Evolutionary conservation across 1,140 invertebrate species (phyloP).

Genomic region (Oncopeltus fasciatus): DNA sequence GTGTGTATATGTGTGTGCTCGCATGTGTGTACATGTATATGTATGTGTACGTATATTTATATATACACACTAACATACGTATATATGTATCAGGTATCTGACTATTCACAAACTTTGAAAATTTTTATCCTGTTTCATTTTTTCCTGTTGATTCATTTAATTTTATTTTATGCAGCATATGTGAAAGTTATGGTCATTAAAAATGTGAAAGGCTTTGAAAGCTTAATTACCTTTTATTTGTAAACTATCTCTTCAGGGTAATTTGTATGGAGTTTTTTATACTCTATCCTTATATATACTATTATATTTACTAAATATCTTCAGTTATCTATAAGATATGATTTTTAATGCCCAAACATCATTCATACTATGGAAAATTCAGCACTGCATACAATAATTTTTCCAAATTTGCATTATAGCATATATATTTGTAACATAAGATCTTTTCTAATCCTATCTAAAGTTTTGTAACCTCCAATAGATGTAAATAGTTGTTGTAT

Average conservation of each 20-base stretch:
- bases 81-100: background rate
- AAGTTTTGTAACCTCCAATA: conserved; percentile 17
- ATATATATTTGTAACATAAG: conserved; percentile 17
- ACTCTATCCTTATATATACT: conserved; percentile 10
- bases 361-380: background rate
- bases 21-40: background rate
- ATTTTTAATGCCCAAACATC: background rate
- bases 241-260: conserved; percentile 17
- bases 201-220: conserved; percentile 2
- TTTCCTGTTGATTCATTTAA: conserved; percentile 5
- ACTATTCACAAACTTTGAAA: conserved; percentile 4
- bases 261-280: background rate
- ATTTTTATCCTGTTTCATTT: background rate
- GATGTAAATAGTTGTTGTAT: conserved; percentile 23
- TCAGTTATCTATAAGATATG: conserved; percentile 3
- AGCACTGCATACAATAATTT: conserved; percentile 9
- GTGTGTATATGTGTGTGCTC: background rate
- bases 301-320: conserved; percentile 4
- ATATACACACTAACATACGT: background rate
- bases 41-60: background rate
- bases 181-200: background rate
- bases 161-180: conserved; percentile 1
- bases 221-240: conserved; percentile 4
- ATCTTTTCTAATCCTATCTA: conserved; percentile 14
- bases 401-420: conserved; percentile 19